Base-by-base conservation (phyloP, 2,113 vertebrate species). In the Romanogobio albipinnatus region DNA sequence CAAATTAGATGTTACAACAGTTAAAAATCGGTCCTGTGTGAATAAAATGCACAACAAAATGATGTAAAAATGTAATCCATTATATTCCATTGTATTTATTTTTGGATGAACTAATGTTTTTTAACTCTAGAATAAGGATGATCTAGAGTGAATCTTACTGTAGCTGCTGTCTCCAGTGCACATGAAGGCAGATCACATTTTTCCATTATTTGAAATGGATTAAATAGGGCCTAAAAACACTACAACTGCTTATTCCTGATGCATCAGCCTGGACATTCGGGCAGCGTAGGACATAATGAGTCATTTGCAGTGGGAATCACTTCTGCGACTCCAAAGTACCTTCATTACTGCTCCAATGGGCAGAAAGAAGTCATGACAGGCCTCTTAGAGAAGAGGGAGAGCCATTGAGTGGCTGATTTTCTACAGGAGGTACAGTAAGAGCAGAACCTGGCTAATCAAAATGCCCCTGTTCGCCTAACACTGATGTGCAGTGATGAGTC, bases 401-500 rank as follows among this genome's bases (percentile, higher is more conserved):
- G 53, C 49, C 62, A 70, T 22, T 24, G 66, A 61, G 24, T 36
- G 47, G n/a, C 49, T 74, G 29, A 39, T 51, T 64, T 53, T 49
- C 58, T 36, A 51, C 36, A 39, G 6, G 59, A n/a, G 45, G 49
- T 82, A 74, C 76, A 70, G 58, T 76, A 58, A 81, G 36, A 70
- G 74, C 64, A 76, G 33, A 82, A 58, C 66, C 51, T 43, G 47
- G 36, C 82, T 82, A 73, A 71, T 82, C 76, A 79, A 86, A 81
- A 80, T 76, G 68, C 68, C 85, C 61, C 74, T 24, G 82, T 6
- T 66, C 49, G 47, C 73, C 56, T 49, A 36, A 82, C n/a, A 10
- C 58, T 64, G 76, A 85, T 84, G 62, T 89, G 56, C 87, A 81
- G 82, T 76, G 84, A 88, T n/a, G 79, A 89, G 70, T 56, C 81